phyloP scores from a whole-genome alignment of 1,140 invertebrate genomes.

The Drosophila funebris region DNA sequence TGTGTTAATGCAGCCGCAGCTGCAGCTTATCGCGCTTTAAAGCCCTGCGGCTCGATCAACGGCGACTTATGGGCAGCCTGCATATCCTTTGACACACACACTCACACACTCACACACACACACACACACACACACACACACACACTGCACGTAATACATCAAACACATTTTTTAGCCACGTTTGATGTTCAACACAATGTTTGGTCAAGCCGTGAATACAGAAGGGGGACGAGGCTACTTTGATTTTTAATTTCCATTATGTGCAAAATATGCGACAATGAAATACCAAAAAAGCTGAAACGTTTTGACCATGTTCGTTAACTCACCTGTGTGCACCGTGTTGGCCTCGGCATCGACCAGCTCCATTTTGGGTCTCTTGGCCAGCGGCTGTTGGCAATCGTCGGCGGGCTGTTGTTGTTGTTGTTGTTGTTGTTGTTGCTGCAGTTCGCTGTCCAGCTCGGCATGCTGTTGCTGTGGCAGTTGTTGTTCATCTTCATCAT shows the following conservation, averaged over 20 bases:
- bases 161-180: slow-evolving; percentile 70
- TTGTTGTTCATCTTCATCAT: slow-evolving; percentile 48
- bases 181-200: slow-evolving; percentile 47
- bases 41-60: slow-evolving; percentile 63
- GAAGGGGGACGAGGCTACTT: neutral
- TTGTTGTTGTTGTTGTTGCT: neutral
- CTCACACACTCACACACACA: neutral
- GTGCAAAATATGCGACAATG: slow-evolving; percentile 48
- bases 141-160: slow-evolving; percentile 59
- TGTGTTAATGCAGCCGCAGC: slow-evolving; percentile 53
- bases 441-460: slow-evolving; percentile 72
- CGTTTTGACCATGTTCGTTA: neutral
- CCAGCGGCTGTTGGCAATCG: slow-evolving; percentile 79
- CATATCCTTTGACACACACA: slow-evolving; percentile 38
- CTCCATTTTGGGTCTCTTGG: slow-evolving; percentile 90
- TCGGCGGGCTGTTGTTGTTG: slow-evolving; percentile 1
- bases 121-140: slow-evolving; percentile 21
- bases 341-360: slow-evolving; percentile 94
- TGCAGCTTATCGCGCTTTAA: slow-evolving; percentile 69
- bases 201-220: slow-evolving; percentile 12
- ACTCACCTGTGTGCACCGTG: slow-evolving; percentile 94
- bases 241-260: slow-evolving; percentile 58
- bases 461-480: slow-evolving; percentile 60
- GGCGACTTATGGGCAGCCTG: slow-evolving; percentile 38
- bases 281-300: neutral